Conservation (phyloP, 53 echinoderm and acorn worm species). For the Henricia sp. region DNA sequence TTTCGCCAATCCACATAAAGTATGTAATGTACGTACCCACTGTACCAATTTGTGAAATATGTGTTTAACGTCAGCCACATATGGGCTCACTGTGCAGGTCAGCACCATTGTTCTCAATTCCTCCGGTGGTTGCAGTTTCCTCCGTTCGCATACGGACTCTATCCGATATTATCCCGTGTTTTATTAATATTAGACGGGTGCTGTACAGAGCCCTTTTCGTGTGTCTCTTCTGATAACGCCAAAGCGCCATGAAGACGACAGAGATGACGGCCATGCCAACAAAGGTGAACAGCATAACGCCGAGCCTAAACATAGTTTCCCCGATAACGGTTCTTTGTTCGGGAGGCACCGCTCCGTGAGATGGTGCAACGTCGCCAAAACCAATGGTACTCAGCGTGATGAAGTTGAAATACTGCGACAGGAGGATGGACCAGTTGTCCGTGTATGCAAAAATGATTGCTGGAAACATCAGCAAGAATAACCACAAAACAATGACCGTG, state of each 20-base stretch:
- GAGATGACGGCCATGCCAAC: neutral
- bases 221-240: neutral
- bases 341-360: slow-evolving; percentile 4
- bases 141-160: no score
- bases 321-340: neutral
- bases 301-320: slow-evolving; percentile 1
- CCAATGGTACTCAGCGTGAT: slow-evolving; percentile 20
- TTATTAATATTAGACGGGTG: neutral
- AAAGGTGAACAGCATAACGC: slow-evolving; percentile 17
- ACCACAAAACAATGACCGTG: neutral
- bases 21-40: no score
- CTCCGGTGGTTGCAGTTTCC: no score
- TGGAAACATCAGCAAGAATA: neutral
- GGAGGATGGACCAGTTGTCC: slow-evolving; percentile 11
- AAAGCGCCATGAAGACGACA: neutral
- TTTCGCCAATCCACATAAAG: no score
- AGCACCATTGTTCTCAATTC: no score
- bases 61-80: no score
- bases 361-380: slow-evolving; percentile 12
- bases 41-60: no score
- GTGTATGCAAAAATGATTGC: neutral
- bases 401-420: slow-evolving; percentile 26
- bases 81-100: no score
- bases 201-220: neutral
- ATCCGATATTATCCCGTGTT: no score